A percentile compares a stretch with the other conserved stretches of the same genome.
Conservation (phyloP, 2,113 vertebrate genomes). For the Numida meleagris region DNA sequence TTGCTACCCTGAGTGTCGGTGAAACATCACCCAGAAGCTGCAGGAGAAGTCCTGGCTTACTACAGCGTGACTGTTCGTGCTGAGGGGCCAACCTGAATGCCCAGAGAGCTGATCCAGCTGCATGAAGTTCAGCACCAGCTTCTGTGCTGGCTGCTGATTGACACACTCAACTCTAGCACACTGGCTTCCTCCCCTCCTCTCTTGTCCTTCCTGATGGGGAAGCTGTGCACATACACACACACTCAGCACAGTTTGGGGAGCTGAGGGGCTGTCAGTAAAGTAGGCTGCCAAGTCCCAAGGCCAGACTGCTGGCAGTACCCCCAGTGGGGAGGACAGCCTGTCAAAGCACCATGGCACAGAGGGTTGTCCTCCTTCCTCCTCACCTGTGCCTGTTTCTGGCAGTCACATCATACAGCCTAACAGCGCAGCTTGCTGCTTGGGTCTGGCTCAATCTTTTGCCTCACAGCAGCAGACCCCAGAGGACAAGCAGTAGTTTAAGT, state of each 20-base stretch:
- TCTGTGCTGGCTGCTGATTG: not conserved
- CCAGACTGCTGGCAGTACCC: not conserved
- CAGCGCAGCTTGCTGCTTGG: not conserved
- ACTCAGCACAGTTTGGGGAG: not conserved
- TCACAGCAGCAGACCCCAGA: not conserved
- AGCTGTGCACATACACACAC: not conserved
- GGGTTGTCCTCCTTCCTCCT: not conserved
- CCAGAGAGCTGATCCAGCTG: not conserved
- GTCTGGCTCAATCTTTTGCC: not conserved
- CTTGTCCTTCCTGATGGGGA: not conserved
- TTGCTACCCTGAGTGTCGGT: not conserved
- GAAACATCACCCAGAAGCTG: not conserved
- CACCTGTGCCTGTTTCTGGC: fast-evolving
- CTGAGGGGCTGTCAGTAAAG: not conserved
- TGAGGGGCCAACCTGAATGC: not conserved
- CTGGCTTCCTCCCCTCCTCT: not conserved
- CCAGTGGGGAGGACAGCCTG: not conserved
- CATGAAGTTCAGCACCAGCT: not conserved
- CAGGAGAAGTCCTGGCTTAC: not conserved
- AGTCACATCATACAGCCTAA: fast-evolving
- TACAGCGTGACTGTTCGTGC: too few species aligned
- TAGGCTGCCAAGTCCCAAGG: not conserved
- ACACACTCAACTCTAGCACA: not conserved
- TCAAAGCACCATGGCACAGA: not conserved
- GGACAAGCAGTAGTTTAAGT: not conserved